Conservation (phyloP, 2,113 vertebrate species). For the Leptosomus discolor region DNA sequence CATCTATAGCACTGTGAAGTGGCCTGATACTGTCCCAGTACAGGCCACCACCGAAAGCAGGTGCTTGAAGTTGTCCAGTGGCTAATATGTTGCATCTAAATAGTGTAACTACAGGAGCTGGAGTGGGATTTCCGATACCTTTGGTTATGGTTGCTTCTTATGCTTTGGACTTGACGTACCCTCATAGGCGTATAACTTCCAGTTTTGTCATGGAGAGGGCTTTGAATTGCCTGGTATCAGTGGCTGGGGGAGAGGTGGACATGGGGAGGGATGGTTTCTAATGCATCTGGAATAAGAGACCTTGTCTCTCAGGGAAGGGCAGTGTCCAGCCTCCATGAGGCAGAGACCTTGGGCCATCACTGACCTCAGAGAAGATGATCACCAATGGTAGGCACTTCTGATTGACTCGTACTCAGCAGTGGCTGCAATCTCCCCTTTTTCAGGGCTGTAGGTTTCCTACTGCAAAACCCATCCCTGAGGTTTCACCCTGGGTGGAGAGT, state of each 20-base stretch:
- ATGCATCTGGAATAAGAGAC: background rate
- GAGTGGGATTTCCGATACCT: background rate
- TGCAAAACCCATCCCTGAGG: background rate
- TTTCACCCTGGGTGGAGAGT: background rate
- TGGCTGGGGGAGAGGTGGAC: background rate
- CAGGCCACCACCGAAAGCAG: background rate
- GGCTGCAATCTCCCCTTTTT: background rate
- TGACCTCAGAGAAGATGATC: background rate
- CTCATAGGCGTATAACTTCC: background rate
- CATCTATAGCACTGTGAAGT: background rate
- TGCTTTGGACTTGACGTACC: background rate
- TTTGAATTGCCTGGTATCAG: background rate
- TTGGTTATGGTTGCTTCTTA: background rate
- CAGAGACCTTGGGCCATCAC: background rate
- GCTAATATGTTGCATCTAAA: background rate
- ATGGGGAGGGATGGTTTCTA: background rate
- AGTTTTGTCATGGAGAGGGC: background rate
- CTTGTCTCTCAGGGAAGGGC: background rate
- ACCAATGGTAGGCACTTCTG: background rate
- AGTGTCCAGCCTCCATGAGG: background rate
- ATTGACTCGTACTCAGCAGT: accelerated
- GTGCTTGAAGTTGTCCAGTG: background rate
- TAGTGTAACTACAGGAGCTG: background rate
- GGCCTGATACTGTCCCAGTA: background rate
- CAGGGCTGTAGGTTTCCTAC: background rate